A percentile compares a stretch with the other conserved stretches of the same genome.
These are phyloP conservation scores for Lomographa bimaculata DNA, from an alignment of 2,888 invertebrate species.

Conservation along the genomic window DNA sequence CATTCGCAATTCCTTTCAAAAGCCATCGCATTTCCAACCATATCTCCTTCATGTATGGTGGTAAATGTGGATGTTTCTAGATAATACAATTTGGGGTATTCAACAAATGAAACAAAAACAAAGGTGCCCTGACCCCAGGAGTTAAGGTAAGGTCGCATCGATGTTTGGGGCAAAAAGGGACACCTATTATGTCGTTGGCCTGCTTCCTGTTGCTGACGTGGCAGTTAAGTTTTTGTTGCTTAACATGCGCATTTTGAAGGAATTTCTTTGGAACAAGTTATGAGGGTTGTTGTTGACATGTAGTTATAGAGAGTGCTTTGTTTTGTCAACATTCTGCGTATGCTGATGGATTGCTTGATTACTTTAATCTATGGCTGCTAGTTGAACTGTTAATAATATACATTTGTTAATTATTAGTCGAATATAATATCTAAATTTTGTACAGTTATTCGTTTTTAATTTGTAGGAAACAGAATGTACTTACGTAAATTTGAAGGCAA, in stretches of 20 bases:
- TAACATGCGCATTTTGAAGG: slow-evolving; percentile 5
- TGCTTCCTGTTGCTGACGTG: slow-evolving; percentile 25
- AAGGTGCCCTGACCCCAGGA: slow-evolving; percentile 25
- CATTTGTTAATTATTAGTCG: too few species aligned
- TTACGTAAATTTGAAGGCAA: too few species aligned
- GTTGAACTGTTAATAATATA: too few species aligned
- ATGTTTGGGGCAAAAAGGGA: slow-evolving; percentile 33
- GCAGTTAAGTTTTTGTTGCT: slow-evolving; percentile 20
- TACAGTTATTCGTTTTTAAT: too few species aligned
- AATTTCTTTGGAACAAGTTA: too few species aligned
- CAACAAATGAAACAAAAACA: slow-evolving; percentile 28
- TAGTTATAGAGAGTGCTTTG: too few species aligned
- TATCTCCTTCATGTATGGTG: background rate
- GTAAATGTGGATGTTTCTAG: background rate
- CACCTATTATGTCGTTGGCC: slow-evolving; percentile 26
- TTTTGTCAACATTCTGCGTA: too few species aligned
- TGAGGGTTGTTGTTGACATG: too few species aligned
- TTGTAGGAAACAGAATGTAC: too few species aligned
- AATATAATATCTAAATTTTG: too few species aligned
- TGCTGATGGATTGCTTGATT: too few species aligned
- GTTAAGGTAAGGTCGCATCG: slow-evolving; percentile 26
- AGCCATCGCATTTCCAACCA: background rate
- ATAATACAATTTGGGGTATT: slow-evolving; percentile 10
- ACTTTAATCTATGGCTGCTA: too few species aligned
- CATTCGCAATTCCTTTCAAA: slow-evolving; percentile 1